Base-by-base conservation (phyloP, 2,888 invertebrate species). In the Galeopsomyia nigrocyanea region DNA sequence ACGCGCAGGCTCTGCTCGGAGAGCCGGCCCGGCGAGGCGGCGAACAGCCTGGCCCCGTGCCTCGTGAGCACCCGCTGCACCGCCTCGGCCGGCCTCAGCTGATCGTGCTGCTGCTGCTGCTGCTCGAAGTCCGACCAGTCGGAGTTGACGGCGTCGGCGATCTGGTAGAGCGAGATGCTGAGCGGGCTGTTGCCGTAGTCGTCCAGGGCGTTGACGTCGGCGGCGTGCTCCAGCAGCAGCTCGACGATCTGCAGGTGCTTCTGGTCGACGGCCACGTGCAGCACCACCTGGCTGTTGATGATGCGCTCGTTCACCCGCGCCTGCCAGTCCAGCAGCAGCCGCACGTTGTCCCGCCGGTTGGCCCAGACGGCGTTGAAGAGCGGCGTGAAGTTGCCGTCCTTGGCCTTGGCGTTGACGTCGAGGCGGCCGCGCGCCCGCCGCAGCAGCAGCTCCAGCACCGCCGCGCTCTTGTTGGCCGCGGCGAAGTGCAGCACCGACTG, bases 281-380 rank as follows among this genome's bases (percentile, higher is more conserved):
- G 39, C 3, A 50, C 73, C 3, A 63, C 57, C 21, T 73, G 73
- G 26, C 57, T 47, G 13, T 73, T 68, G 5, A 73, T 60, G 9
- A 73, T 26, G 16, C 63, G 57, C n/a, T 58, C 58, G n/a, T 73
- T 64, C 2, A 68, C 58, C 21, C 56, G 46, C 2, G 60, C 68
- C 3, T 60, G 13, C 46, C 26, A 47, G 2, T 68, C 49, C 14
- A 73, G 64, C 13, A 73, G 51, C n/a, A 64, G 16, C 14, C 55
- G 19, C 5, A 64, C 68, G 49, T 68, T 68, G 2, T 60, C 58
- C 6, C 26, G 55, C 3, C 68, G 60, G 13, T 64, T 60, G 21
- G 51, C 57, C 73, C 68, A 73, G 13, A 73, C 68, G 19, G 73
- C 68, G 51, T 60, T 47, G n/a, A 68, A 73, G 1, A 73, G 60